These are phyloP conservation scores for Arothron firmamentum DNA, from an alignment of 2,113 vertebrate genomes.

Conservation along the genomic window DNA sequence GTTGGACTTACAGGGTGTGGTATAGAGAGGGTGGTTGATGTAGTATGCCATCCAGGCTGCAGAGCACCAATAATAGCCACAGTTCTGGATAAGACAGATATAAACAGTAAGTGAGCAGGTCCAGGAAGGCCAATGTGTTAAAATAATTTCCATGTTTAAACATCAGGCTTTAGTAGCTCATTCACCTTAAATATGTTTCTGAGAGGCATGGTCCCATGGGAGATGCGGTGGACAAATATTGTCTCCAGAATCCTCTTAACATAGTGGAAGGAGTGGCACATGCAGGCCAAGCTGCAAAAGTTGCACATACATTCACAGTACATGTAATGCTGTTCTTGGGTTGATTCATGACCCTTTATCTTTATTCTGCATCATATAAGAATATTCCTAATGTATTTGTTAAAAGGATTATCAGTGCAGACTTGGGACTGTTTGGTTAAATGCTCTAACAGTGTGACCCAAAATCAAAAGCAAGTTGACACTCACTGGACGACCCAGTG, in stretches of 20 bases:
- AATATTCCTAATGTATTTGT: no score
- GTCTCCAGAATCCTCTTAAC: constrained; percentile 88
- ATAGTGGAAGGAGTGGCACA: constrained; percentile 90
- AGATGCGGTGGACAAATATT: constrained; percentile 87
- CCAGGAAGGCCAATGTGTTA: constrained; percentile 2
- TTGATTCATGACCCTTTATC: not conserved
- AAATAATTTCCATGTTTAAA: not conserved
- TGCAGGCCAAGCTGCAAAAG: constrained; percentile 80
- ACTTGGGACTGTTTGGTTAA: constrained; percentile 18
- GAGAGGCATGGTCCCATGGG: constrained; percentile 88
- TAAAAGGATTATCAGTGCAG: no score
- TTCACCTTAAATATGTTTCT: constrained; percentile 89
- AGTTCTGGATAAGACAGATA: constrained; percentile 77
- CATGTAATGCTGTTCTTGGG: not conserved
- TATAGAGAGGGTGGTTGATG: constrained; percentile 94
- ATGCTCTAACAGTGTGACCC: not conserved
- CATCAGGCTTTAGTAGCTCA: not conserved
- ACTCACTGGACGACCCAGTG: constrained; percentile 91
- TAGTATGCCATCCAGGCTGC: constrained; percentile 96
- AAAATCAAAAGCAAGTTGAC: constrained; percentile 26
- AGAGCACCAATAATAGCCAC: constrained; percentile 89
- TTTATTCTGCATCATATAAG: no score
- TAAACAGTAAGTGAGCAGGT: constrained; percentile 35
- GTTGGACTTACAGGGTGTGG: constrained; percentile 82
- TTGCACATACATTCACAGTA: constrained; percentile 13